Base-by-base conservation (phyloP, 2,113 vertebrate genomes). In the Epinephelus lanceolatus region DNA sequence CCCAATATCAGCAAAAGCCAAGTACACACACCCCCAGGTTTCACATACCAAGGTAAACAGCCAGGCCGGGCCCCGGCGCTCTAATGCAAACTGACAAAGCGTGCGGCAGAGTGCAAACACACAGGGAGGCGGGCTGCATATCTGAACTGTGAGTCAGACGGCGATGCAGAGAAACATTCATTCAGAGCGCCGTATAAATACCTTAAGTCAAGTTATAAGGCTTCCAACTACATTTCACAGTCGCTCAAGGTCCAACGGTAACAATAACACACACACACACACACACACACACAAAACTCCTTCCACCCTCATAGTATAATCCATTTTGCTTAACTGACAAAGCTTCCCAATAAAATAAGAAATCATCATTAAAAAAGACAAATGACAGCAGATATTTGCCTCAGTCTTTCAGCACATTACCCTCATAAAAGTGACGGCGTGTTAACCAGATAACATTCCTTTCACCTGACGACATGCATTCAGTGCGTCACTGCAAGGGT, bases 381-480 rank as follows among this genome's bases (percentile, higher is more conserved):
- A 19, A 55, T 40, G 5, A 45, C 40, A 1, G 49, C 40, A 19
- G n/a, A 77, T 23, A 57, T 42, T 49, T 18, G 51, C 14, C 33
- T 14, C 7, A 4, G 56, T 10, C 15, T 19, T 0, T 65, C 10
- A 65, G 51, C 67, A 52, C 7, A 33, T 66, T 55, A 33, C 4
- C 27, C 56, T 71, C 70, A 49, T 11, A 65, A 9, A 56, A 33
- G 59, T 27, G 45, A 25, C 37, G 2, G n/a, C 3, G 30, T 14
- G 42, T 84, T 91, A 92, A 93, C 89, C 60, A 67, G 92, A 88
- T 88, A 80, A 88, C 94, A 94, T 92, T 95, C 92, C 94, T 91
- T 89, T 90, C 53, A 71, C 84, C 92, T 92, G 89, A 94, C 84
- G 69, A 78, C 56, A 89, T 62, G 76, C 51, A 65, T 81, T 69